Conservation (phyloP, 1,140 invertebrate species). For the Ceratosolen solmsi region DNA sequence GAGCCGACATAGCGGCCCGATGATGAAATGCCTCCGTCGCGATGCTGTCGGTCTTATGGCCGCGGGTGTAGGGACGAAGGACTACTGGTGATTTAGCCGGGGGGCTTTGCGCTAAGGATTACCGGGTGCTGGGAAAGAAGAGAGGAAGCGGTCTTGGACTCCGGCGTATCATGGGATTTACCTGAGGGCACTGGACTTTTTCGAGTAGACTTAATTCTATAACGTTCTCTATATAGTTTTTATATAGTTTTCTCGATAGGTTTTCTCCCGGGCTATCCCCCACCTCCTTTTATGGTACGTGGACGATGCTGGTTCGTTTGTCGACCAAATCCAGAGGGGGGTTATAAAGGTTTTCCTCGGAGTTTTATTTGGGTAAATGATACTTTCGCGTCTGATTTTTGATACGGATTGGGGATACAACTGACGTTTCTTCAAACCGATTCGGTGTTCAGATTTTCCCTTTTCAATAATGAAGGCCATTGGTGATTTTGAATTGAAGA, state of each 20-base stretch:
- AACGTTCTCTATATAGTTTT: slow-evolving; percentile 25
- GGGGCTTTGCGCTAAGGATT: background rate
- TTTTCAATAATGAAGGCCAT: too few species aligned
- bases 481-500: too few species aligned
- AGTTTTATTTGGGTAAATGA: background rate
- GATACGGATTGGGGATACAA: background rate
- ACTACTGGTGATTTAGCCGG: background rate
- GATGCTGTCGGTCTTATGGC: background rate
- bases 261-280: background rate
- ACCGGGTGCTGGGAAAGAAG: background rate
- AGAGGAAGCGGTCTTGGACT: slow-evolving; percentile 7
- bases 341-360: background rate
- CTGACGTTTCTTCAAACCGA: background rate
- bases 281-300: too few species aligned
- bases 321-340: slow-evolving; percentile 2
- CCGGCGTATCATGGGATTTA: slow-evolving; percentile 14
- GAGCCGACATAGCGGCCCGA: background rate
- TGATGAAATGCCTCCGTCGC: slow-evolving; percentile 5
- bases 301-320: slow-evolving; percentile 17
- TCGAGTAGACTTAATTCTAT: slow-evolving; percentile 23
- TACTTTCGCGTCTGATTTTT: background rate
- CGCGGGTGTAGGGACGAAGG: background rate
- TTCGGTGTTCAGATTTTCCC: background rate
- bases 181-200: slow-evolving; percentile 10
- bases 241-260: slow-evolving; percentile 14